Evolutionary conservation across 1,140 invertebrate genomes (phyloP), one percentile per base, ranked within the genome.

Genomic region (Physella acuta): DNA sequence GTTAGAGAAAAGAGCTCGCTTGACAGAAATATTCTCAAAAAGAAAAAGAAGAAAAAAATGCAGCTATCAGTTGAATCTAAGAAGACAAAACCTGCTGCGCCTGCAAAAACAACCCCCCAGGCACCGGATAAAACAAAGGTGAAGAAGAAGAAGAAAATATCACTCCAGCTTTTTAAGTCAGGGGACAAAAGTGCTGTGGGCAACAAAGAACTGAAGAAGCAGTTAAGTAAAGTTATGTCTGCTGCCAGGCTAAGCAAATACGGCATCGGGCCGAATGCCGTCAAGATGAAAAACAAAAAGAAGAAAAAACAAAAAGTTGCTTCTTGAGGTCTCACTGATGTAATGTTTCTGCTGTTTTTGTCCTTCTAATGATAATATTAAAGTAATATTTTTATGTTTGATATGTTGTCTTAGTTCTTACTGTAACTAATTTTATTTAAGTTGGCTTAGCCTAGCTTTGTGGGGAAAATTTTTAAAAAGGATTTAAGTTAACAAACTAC

Each of bases 281-380:
- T 34, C 36, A 63, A 59, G 17, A 53, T 26, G 26, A 63, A 37
- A 49, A 59, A 68, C 8, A 56, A 56, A 26, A 67, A 67, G 34
- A 67, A 56, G 52, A 77, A 83, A 79, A 73, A 81, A 78, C 60
- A 73, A 70, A 58, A 58, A n/a, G 28, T 34, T 34, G 24, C 20
- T 3, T 2, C 3, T 34, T 30, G 14, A 58, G 56, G 20, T 24
- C 20, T 58, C 33, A 34, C 8, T 58, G n/a, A n/a, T n/a, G n/a
- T n/a, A n/a, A n/a, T n/a, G n/a, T n/a, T n/a, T n/a, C n/a, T n/a
- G n/a, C n/a, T n/a, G n/a, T n/a, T n/a, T n/a, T 4, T 24, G 20
- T 24, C n/a, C 3, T 53, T 53, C 20, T 26, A 53, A 20, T 20
- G 52, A 20, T 53, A 26, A 20, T 20, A 5, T n/a, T 3, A 53